Percentiles rank a stretch among this genome's conserved stretches.
These are phyloP conservation scores for Halictus ligatus DNA, from an alignment of 2,888 invertebrate genomes.

Conservation along the genomic window DNA sequence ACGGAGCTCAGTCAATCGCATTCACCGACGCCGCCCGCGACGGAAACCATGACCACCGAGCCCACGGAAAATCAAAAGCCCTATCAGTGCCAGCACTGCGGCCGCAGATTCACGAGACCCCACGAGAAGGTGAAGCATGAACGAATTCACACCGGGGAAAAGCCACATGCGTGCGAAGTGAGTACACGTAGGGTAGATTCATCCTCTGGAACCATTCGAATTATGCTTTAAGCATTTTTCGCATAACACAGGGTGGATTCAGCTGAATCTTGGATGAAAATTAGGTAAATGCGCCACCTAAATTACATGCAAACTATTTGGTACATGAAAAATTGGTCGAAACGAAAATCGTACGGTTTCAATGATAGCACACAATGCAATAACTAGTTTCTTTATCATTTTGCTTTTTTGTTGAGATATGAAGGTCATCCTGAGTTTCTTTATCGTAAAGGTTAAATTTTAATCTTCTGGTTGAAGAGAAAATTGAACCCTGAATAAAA, in stretches of 20 bases:
- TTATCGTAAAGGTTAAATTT: too few species aligned
- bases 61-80: slow-evolving; percentile 81
- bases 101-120: slow-evolving; percentile 89
- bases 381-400: too few species aligned
- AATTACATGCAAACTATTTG: neutral
- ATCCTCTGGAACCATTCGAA: neutral
- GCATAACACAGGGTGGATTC: neutral
- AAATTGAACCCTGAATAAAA: too few species aligned
- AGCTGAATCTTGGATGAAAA: too few species aligned
- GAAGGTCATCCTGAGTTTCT: too few species aligned
- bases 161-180: slow-evolving; percentile 90
- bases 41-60: slow-evolving; percentile 48
- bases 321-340: neutral
- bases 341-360: neutral
- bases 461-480: too few species aligned
- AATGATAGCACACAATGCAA: neutral
- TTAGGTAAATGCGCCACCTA: too few species aligned
- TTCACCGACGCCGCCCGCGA: slow-evolving; percentile 66
- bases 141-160: slow-evolving; percentile 93
- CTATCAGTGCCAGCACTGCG: slow-evolving; percentile 90
- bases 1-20: slow-evolving; percentile 73
- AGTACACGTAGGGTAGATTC: neutral
- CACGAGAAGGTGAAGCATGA: slow-evolving; percentile 94
- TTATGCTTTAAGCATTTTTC: neutral
- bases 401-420: too few species aligned